These are phyloP conservation scores for Drosophila mojavensis DNA, from an alignment of 1,140 invertebrate species.

Conservation along the genomic window DNA sequence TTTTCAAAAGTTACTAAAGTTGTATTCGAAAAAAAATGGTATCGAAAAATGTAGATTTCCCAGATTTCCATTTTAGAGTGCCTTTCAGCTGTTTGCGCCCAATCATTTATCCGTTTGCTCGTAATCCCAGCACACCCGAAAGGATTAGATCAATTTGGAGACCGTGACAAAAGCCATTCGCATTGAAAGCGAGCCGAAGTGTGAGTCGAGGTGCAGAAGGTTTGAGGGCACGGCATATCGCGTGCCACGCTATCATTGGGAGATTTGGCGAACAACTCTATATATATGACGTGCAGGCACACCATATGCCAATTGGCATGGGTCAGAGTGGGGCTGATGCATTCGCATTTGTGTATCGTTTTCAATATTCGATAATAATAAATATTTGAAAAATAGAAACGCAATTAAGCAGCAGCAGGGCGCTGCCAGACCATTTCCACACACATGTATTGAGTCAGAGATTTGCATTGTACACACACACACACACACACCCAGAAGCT, in stretches of 20 bases:
- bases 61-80: too few species aligned
- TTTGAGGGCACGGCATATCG: conserved; percentile 54
- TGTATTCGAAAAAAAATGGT: too few species aligned
- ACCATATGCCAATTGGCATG: conserved; percentile 21
- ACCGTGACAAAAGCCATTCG: conserved; percentile 34
- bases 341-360: conserved; percentile 48
- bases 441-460: conserved; percentile 68
- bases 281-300: conserved; percentile 45
- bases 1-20: too few species aligned
- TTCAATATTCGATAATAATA: conserved; percentile 77
- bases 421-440: conserved; percentile 10
- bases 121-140: conserved; percentile 10
- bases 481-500: conserved; percentile 9
- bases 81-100: not conserved
- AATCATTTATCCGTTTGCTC: too few species aligned
- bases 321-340: conserved; percentile 7
- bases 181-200: not conserved
- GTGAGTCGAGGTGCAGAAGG: conserved; percentile 14
- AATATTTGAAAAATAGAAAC: conserved; percentile 78
- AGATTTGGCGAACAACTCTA: conserved; percentile 49
- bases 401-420: conserved; percentile 67
- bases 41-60: too few species aligned
- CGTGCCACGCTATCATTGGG: conserved; percentile 58
- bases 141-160: conserved; percentile 17
- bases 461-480: conserved; percentile 53